These are phyloP conservation scores for Notarius lentiginosus DNA, from an alignment of 2,113 vertebrate genomes.

Conservation along the genomic window DNA sequence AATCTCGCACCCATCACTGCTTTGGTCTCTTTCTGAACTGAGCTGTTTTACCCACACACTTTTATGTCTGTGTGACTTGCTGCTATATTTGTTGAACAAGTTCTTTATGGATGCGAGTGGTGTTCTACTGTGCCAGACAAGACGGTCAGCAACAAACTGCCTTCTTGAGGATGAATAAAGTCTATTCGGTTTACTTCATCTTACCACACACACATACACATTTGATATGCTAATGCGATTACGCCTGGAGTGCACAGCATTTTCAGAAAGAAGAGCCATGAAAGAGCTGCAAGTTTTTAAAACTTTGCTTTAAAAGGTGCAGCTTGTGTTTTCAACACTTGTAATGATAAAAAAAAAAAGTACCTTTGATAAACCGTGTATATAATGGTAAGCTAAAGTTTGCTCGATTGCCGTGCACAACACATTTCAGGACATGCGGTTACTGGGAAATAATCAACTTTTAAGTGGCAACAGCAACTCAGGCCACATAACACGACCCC, in stretches of 20 bases:
- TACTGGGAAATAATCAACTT: neutral
- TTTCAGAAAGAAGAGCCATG: neutral
- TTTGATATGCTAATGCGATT: constrained; percentile 11
- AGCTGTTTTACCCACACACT: constrained; percentile 3
- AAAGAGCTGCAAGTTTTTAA: neutral
- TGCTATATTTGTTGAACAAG: neutral
- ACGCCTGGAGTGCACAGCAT: neutral
- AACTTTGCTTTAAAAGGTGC: neutral
- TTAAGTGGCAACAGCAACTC: neutral
- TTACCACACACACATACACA: constrained; percentile 3
- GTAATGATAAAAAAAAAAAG: neutral
- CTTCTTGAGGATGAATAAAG: constrained; percentile 6
- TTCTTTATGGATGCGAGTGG: neutral
- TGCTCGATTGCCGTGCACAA: neutral
- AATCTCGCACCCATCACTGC: neutral
- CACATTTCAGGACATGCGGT: neutral
- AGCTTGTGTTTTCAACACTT: neutral
- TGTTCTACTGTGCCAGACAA: neutral
- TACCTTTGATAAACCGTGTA: neutral
- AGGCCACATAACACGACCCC: neutral
- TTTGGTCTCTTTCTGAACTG: constrained; percentile 24
- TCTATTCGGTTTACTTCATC: constrained; percentile 5
- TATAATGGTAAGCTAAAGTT: neutral
- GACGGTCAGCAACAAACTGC: neutral
- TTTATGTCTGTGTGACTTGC: constrained; percentile 11